Conservation (phyloP, 2,113 vertebrate species). For the Salvelinus sp. region DNA sequence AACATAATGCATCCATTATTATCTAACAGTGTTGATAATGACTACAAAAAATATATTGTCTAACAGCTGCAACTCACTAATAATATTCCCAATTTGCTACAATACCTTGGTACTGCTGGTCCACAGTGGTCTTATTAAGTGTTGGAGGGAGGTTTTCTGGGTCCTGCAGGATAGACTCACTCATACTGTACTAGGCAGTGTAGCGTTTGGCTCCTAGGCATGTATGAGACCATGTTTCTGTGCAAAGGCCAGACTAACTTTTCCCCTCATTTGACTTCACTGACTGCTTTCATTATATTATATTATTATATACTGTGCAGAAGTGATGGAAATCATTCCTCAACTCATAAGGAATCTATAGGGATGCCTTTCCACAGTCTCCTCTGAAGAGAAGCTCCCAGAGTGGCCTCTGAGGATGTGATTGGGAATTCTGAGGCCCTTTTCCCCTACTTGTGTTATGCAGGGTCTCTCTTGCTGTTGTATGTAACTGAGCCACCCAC, state of each 20-base stretch:
- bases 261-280: slow-evolving; percentile 45
- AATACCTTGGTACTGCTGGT: not conserved
- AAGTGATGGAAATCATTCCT: slow-evolving; percentile 33
- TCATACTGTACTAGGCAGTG: slow-evolving; percentile 30
- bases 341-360: slow-evolving; percentile 42
- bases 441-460: slow-evolving; percentile 20
- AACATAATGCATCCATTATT: not conserved
- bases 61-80: too few species aligned
- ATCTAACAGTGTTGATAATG: too few species aligned
- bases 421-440: slow-evolving; percentile 32
- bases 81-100: too few species aligned
- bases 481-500: slow-evolving; percentile 15
- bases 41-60: too few species aligned
- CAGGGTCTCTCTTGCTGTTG: slow-evolving; percentile 11
- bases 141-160: slow-evolving; percentile 31
- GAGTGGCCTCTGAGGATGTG: slow-evolving; percentile 13
- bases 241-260: slow-evolving; percentile 38
- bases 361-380: slow-evolving; percentile 40
- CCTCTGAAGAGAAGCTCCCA: slow-evolving; percentile 25
- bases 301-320: slow-evolving; percentile 30
- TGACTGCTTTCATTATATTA: slow-evolving; percentile 50
- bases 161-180: slow-evolving; percentile 20
- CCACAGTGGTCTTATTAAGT: slow-evolving; percentile 3
- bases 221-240: slow-evolving; percentile 46
- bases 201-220: slow-evolving; percentile 51